Percentiles rank a stretch among this genome's conserved stretches.
Conservation (phyloP, 1,140 invertebrate species). For the Scaptomyza graminum region DNA sequence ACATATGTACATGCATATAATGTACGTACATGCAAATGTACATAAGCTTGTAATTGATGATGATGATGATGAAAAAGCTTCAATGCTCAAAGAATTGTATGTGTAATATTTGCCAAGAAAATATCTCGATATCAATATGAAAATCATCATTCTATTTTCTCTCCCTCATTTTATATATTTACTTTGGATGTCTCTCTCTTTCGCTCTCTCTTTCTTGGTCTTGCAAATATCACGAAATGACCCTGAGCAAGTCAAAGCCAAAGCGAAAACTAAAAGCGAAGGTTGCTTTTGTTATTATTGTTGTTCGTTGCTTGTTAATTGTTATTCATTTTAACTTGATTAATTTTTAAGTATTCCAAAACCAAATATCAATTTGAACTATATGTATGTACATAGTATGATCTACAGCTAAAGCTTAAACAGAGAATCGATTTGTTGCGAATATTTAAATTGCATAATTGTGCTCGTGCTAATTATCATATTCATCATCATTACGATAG, state of each 20-base stretch:
- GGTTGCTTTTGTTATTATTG: constrained; percentile 29
- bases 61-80: too few relatives aligned
- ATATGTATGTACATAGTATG: too few relatives aligned
- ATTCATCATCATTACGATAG: constrained; percentile 37
- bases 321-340: constrained; percentile 37
- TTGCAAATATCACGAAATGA: constrained; percentile 22
- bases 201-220: neutral
- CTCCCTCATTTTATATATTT: too few relatives aligned
- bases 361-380: constrained; percentile 2
- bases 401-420: too few relatives aligned
- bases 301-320: constrained; percentile 43
- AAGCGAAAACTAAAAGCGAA: constrained; percentile 47
- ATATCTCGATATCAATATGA: too few relatives aligned
- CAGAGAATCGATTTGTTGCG: constrained; percentile 13
- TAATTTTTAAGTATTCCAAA: constrained; percentile 7
- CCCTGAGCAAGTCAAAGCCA: constrained; percentile 49
- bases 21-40: neutral
- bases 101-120: too few relatives aligned
- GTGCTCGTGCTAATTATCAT: constrained; percentile 42
- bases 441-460: constrained; percentile 68
- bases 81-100: too few relatives aligned
- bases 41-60: neutral
- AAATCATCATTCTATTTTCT: too few relatives aligned
- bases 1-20: constrained; percentile 1
- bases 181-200: neutral